phyloP scores from a whole-genome alignment of 1,140 invertebrate genomes.

The Lepidotrigona ventralis region DNA sequence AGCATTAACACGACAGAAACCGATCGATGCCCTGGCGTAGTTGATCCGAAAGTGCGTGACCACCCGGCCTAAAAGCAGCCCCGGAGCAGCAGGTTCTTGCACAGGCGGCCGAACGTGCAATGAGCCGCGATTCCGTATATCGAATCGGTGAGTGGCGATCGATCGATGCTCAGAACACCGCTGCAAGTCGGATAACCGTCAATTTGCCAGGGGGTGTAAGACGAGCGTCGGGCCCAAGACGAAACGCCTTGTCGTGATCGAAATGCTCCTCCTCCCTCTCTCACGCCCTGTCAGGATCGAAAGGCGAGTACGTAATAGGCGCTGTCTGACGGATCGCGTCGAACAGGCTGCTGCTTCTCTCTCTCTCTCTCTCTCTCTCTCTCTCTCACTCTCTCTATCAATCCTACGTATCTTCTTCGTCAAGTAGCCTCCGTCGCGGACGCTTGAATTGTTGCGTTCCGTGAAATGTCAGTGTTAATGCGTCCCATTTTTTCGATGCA shows the following conservation, averaged over 20 bases:
- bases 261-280: constrained; percentile 23
- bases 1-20: constrained; percentile 35
- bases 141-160: constrained; percentile 64
- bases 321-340: constrained; percentile 56
- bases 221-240: constrained; percentile 51
- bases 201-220: constrained; percentile 59
- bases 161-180: constrained; percentile 49
- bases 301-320: constrained; percentile 48
- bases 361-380: no score
- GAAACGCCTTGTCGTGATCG: constrained; percentile 55
- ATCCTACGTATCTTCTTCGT: constrained; percentile 16
- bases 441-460: neutral
- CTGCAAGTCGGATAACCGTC: constrained; percentile 59
- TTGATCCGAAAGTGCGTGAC: constrained; percentile 58
- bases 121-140: constrained; percentile 53
- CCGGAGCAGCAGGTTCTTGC: constrained; percentile 44
- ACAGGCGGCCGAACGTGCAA: constrained; percentile 26
- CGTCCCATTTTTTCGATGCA: neutral
- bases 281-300: constrained; percentile 39
- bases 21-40: constrained; percentile 49
- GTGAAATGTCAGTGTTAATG: neutral
- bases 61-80: constrained; percentile 42
- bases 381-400: constrained; percentile 3
- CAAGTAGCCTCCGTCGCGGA: neutral
- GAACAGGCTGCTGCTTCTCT: constrained; percentile 22